Conservation (phyloP, 2,888 invertebrate genomes). For the Heliconius ismenius region DNA sequence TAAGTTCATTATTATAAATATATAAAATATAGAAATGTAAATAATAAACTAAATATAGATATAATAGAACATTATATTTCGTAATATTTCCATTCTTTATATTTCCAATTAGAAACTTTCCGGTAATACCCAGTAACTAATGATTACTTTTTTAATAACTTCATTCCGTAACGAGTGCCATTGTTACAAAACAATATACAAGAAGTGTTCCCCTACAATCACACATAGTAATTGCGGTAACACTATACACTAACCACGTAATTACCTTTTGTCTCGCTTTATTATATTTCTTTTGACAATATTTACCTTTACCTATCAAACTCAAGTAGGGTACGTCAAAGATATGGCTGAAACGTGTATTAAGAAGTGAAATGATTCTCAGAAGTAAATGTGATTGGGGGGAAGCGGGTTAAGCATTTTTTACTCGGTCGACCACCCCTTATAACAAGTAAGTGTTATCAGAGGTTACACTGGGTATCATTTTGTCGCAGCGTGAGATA, state of each 20-base stretch:
- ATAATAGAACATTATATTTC: not conserved
- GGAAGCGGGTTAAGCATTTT: constrained; percentile 67
- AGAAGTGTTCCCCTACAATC: constrained; percentile 8
- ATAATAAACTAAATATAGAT: not conserved
- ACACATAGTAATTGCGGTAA: constrained; percentile 20
- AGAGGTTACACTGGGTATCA: constrained; percentile 55
- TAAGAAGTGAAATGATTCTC: constrained; percentile 64
- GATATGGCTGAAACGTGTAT: constrained; percentile 47
- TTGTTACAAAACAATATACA: constrained; percentile 27
- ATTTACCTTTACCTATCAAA: constrained; percentile 10
- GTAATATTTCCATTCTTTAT: too few relatives aligned
- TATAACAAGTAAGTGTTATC: constrained; percentile 60
- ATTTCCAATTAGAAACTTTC: too few relatives aligned
- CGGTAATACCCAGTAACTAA: not conserved
- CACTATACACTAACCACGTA: constrained; percentile 2
- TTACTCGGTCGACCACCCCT: constrained; percentile 64
- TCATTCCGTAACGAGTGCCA: constrained; percentile 21
- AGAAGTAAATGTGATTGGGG: constrained; percentile 69
- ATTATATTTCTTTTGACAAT: constrained; percentile 2
- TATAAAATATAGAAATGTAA: not conserved
- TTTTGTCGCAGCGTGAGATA: constrained; percentile 57
- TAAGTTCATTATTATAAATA: not conserved
- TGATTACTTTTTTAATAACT: constrained; percentile 25
- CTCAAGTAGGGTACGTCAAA: constrained; percentile 7
- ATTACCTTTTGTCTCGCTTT: not conserved